Percentiles rank a stretch among this genome's conserved stretches.
These are phyloP conservation scores for Brachionus manjavacas DNA, from an alignment of 1,140 invertebrate species.

Conservation along the genomic window DNA sequence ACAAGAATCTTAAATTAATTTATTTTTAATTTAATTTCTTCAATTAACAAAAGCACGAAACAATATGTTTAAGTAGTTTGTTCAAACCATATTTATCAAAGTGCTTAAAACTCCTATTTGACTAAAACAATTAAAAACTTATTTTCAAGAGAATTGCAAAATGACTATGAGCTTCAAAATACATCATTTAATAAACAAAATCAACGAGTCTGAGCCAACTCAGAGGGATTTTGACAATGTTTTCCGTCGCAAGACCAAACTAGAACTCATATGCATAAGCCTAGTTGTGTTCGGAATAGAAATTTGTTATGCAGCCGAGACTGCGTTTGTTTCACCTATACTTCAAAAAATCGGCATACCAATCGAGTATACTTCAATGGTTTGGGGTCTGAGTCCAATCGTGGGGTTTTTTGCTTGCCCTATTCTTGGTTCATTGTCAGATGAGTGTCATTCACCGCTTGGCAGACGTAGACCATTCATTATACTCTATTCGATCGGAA, in stretches of 20 bases:
- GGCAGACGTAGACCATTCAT: slow-evolving; percentile 87
- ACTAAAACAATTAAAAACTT: background rate
- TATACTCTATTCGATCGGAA: slow-evolving; percentile 76
- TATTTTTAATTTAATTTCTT: background rate
- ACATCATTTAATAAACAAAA: slow-evolving; percentile 4
- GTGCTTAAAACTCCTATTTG: background rate
- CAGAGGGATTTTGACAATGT: background rate
- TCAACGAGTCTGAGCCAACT: background rate
- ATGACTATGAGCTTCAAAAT: background rate
- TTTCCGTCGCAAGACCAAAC: slow-evolving; percentile 68
- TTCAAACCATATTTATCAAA: background rate
- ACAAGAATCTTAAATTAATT: background rate
- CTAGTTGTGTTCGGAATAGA: slow-evolving; percentile 94
- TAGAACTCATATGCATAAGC: slow-evolving; percentile 77
- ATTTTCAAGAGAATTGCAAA: background rate
- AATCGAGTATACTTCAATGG: slow-evolving; percentile 83
- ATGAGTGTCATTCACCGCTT: slow-evolving; percentile 72
- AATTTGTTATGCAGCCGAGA: slow-evolving; percentile 92
- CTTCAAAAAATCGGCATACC: slow-evolving; percentile 84
- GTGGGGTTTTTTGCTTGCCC: slow-evolving; percentile 88
- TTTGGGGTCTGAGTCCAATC: slow-evolving; percentile 81
- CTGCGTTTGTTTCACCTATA: slow-evolving; percentile 90
- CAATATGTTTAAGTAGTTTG: background rate
- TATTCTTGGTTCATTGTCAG: slow-evolving; percentile 81
- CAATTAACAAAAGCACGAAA: slow-evolving; percentile 18